Conservation (phyloP, 2,888 invertebrate species). For the Endotricha flammealis region DNA sequence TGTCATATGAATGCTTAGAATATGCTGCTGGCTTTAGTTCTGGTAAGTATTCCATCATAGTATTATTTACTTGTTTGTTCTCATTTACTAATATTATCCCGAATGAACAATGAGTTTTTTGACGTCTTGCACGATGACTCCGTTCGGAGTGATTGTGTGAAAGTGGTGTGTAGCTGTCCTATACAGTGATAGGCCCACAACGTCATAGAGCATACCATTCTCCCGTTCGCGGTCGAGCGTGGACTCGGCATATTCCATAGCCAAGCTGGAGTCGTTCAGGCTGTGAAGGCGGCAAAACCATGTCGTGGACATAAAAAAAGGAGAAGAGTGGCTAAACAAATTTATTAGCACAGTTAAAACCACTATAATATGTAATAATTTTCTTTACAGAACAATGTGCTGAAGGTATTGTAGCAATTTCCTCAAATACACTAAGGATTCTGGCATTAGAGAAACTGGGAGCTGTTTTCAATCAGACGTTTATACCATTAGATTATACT, state of each 20-base stretch:
- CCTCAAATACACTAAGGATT: constrained; percentile 97
- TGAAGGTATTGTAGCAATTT: constrained; percentile 99
- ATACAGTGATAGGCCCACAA: constrained; percentile 77
- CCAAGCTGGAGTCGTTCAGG: constrained; percentile 83
- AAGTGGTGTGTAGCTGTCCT: constrained; percentile 71
- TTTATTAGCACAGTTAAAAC: constrained; percentile 28
- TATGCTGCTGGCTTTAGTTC: constrained; percentile 98
- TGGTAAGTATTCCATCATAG: constrained; percentile 48
- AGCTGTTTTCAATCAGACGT: constrained; percentile 98
- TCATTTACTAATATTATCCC: too few relatives aligned
- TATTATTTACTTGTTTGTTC: too few relatives aligned
- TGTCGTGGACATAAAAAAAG: constrained; percentile 73
- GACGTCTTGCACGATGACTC: constrained; percentile 53
- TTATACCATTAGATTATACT: constrained; percentile 95
- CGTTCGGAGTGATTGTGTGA: constrained; percentile 43
- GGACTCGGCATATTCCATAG: constrained; percentile 86
- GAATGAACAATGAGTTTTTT: constrained; percentile 18
- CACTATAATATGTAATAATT: too few relatives aligned
- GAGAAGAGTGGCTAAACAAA: background rate
- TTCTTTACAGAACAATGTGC: constrained; percentile 92
- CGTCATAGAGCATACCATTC: constrained; percentile 80
- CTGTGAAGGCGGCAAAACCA: constrained; percentile 84
- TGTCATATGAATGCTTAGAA: constrained; percentile 97
- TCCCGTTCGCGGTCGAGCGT: constrained; percentile 71
- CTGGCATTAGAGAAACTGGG: constrained; percentile 98